Base-by-base conservation (phyloP, 2,797 vertebrate genomes). In the Halcyon leucocephala region DNA sequence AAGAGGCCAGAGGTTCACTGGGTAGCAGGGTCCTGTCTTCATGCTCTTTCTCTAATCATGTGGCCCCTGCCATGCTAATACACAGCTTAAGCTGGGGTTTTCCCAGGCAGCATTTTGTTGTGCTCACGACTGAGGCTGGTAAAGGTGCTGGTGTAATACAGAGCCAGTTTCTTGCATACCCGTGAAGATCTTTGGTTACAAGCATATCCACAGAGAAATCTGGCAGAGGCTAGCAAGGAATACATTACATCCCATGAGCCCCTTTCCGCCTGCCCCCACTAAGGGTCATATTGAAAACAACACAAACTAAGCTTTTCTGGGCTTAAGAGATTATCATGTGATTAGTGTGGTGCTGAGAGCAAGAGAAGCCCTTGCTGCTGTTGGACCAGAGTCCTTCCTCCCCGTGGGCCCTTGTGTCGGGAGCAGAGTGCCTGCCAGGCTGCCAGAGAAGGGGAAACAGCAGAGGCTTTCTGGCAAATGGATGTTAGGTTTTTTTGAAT, bases 291-390 rank as follows among this genome's bases (percentile, higher is more conserved):
- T 10, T 84, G 88, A 62, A 92, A 93, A 91, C 86, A 91, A 92
- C 70, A 76, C 80, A 86, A 58, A 69, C 57, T 69, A 86, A 94
- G 88, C 92, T 84, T 64, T 95, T 84, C 77, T 15, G 26, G 39
- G 51, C 78, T 96, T 96, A 93, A 96, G 73, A 94, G 90, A 93
- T 96, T 94, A 92, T 71, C 58, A 39, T 48, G 82, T 89, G 83
- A 93, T 97, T 79, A 91, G 28, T 20, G 54, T 74, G 62, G 58
- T 48, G 51, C 54, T 25, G 62, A 94, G 86, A 89, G 86, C 62
- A 79, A 76, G 81, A 83, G 88, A 66, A 94, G 60, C 62, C 55
- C 66, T 86, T 0, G 0, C 26, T 86, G 82, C 70, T 66, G 60
- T 48, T 73, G 78, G 80, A 58, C 26, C 3, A 1, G 57, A 69